phyloP scores from a whole-genome alignment of 2,797 vertebrate species.

The Mus spretus region DNA sequence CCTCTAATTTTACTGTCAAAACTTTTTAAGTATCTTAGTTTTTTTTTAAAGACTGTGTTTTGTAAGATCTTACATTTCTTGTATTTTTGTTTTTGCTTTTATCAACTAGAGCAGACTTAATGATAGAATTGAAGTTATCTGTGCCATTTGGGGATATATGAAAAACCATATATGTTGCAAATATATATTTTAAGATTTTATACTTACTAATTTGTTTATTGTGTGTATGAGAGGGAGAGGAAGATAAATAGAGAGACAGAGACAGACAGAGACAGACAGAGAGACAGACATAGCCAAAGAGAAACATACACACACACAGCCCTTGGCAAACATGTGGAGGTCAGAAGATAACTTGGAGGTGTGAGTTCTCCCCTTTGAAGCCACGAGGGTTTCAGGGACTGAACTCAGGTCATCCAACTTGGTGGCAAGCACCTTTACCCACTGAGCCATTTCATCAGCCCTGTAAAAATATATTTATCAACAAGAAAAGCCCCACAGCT shows the following conservation, averaged over 20 bases:
- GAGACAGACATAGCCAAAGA: background rate
- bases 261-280: background rate
- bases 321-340: background rate
- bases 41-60: conserved; percentile 42
- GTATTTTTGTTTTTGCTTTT: background rate
- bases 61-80: conserved; percentile 28
- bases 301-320: background rate
- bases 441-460: background rate
- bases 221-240: background rate
- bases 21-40: background rate
- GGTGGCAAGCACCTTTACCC: background rate
- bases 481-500: background rate
- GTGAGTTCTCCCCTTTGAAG: background rate
- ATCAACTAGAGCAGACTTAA: conserved; percentile 28
- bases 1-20: conserved; percentile 39
- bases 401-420: background rate
- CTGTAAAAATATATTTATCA: background rate
- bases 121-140: background rate
- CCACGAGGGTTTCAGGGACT: background rate
- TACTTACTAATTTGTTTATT: background rate
- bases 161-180: conserved; percentile 2
- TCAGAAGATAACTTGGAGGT: background rate
- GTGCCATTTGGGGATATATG: background rate
- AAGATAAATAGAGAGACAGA: background rate
- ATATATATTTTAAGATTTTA: conserved; percentile 11